Percentiles rank a stretch among this genome's conserved stretches.
Conservation (phyloP, 2,113 vertebrate species). For the Callaeas wilsoni region DNA sequence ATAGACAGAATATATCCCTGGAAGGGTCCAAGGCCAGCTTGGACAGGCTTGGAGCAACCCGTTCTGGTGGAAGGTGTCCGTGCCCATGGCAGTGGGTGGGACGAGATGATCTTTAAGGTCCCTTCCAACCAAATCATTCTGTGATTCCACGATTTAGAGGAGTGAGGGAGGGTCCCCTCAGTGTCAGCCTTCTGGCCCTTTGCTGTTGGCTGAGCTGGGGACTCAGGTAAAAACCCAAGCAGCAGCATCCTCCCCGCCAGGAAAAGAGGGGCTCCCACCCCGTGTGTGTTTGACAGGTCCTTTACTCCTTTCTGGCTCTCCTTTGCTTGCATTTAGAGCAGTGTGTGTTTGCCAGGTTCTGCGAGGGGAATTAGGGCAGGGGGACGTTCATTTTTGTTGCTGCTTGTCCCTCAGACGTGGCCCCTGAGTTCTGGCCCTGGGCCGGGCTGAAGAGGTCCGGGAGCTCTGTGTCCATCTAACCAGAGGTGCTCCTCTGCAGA, state of each 20-base stretch:
- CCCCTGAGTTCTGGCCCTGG: neutral
- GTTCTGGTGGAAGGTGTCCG: neutral
- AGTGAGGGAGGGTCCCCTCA: neutral
- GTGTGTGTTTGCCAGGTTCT: neutral
- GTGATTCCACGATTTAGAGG: neutral
- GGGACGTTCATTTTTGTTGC: neutral
- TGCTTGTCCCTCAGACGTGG: neutral
- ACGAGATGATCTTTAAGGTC: neutral
- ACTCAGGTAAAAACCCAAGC: neutral
- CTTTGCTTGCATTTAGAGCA: neutral
- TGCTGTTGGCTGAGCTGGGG: neutral
- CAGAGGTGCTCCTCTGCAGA: neutral
- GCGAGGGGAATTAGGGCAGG: neutral
- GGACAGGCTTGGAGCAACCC: neutral
- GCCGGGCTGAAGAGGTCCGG: neutral
- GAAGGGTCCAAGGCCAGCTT: neutral
- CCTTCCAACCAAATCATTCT: neutral
- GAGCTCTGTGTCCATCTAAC: neutral
- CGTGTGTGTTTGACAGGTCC: rapidly evolving
- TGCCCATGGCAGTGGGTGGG: neutral
- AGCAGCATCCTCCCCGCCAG: neutral
- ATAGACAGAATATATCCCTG: neutral
- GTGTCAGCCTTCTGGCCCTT: neutral
- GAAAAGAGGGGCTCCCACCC: neutral
- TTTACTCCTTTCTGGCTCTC: neutral